Base-by-base conservation (phyloP, 2,888 invertebrate genomes). In the Drosophila phalerata region DNA sequence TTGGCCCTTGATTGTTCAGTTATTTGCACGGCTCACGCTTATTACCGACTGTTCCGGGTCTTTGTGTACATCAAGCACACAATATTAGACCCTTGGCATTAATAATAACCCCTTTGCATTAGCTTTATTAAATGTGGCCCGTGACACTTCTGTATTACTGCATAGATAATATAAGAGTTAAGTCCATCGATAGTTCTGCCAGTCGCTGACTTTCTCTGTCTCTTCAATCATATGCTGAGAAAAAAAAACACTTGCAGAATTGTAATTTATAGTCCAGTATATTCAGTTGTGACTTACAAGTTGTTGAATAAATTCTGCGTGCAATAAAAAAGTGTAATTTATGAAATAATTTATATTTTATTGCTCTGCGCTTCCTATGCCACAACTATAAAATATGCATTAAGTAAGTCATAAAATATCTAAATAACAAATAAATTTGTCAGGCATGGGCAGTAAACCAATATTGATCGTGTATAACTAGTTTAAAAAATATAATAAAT, bases 1-100 rank as follows among this genome's bases (percentile, higher is more conserved):
- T 86, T 80, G 62, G 61, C 71, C 58, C 71, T 76, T 80, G 76
- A 83, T 88, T 80, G 86, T 47, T 64, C 77, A 70, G 79, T 82
- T 69, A 80, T 86, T 85, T 85, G 73, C 81, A 63, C 63, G 62
- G 57, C 67, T 55, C 63, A 58, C 64, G 66, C 73, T 74, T 63
- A 69, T 77, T 77, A 62, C 62, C 34, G 55, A 30, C 52, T 15
- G 49, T 43, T 45, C 34, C 37, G 47, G 65, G 63, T 64, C 69
- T 63, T 61, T 69, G 62, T 69, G 73, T 81, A 67, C 69, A n/a
- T 25, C 17, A 13, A 38, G 56, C 60, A 66, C 49, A 70, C 52
- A 85, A 55, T 67, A 83, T 85, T 83, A 84, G 15, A 62, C 78
- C 81, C 68, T 56, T 69, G 85, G 66, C 61, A 84, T 68, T 73